These are phyloP conservation scores for Metridium senile DNA, from an alignment of 92 coral and sea anemone species.

Conservation along the genomic window DNA sequence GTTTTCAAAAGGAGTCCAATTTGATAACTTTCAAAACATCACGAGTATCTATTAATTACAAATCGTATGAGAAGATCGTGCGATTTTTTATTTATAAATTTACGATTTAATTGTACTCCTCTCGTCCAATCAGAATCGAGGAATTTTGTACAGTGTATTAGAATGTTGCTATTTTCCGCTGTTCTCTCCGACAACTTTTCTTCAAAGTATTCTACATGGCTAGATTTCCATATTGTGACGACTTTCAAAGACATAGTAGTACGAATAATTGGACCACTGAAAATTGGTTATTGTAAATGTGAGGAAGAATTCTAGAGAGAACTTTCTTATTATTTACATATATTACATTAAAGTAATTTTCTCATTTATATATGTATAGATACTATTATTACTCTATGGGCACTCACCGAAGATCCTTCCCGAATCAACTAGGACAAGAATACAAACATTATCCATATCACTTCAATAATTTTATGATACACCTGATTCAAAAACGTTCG, in stretches of 20 bases:
- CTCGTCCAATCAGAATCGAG: too few relatives aligned
- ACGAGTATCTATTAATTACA: too few relatives aligned
- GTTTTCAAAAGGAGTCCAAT: too few relatives aligned
- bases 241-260: not conserved
- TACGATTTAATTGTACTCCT: too few relatives aligned
- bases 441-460: too few relatives aligned
- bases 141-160: too few relatives aligned
- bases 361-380: not conserved
- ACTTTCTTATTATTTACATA: not conserved
- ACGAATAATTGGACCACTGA: not conserved
- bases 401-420: not conserved
- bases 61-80: too few relatives aligned
- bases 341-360: not conserved
- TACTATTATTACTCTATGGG: slow-evolving; percentile 15
- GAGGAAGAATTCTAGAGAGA: not conserved
- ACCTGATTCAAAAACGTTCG: too few relatives aligned
- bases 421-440: not conserved
- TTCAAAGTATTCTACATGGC: not conserved
- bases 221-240: not conserved
- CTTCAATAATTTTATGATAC: too few relatives aligned
- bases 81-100: too few relatives aligned
- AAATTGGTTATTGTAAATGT: not conserved
- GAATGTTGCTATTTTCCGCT: too few relatives aligned
- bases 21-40: too few relatives aligned
- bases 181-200: not conserved